Conservation (phyloP, 2,113 vertebrate species). For the Lutjanus erythropterus region DNA sequence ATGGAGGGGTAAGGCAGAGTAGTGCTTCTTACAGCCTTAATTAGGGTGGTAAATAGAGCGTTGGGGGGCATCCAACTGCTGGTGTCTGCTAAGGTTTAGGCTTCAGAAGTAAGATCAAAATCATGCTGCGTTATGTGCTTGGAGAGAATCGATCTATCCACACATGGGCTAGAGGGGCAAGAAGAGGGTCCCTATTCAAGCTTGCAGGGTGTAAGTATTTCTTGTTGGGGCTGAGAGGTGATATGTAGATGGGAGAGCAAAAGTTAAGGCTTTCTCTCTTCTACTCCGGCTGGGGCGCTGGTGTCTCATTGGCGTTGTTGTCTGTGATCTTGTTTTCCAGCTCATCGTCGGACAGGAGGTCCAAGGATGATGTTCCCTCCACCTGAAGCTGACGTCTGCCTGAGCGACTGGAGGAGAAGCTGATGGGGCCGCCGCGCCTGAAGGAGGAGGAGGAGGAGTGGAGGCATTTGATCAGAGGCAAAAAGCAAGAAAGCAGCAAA, state of each 20-base stretch:
- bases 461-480: background rate
- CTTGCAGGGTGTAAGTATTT: background rate
- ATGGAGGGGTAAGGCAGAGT: slow-evolving; percentile 73
- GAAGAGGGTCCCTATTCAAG: slow-evolving; percentile 14
- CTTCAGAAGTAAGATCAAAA: slow-evolving; percentile 12
- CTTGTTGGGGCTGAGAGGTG: background rate
- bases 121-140: slow-evolving; percentile 34
- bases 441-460: background rate
- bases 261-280: slow-evolving; percentile 74
- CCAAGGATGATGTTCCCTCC: slow-evolving; percentile 89
- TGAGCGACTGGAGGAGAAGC: slow-evolving; percentile 93
- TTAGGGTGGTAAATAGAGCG: background rate
- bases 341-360: slow-evolving; percentile 91
- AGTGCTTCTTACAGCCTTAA: slow-evolving; percentile 43
- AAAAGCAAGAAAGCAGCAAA: background rate
- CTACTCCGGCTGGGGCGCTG: slow-evolving; percentile 86
- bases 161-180: background rate
- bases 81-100: slow-evolving; percentile 55
- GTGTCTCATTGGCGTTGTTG: slow-evolving; percentile 92
- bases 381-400: slow-evolving; percentile 94
- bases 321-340: slow-evolving; percentile 90
- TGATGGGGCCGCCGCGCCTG: slow-evolving; percentile 93
- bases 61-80: slow-evolving; percentile 61
- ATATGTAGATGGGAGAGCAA: background rate
- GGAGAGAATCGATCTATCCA: slow-evolving; percentile 13